These are phyloP conservation scores for Tupaia chinensis DNA, from an alignment of 2,113 vertebrate genomes.

Conservation along the genomic window DNA sequence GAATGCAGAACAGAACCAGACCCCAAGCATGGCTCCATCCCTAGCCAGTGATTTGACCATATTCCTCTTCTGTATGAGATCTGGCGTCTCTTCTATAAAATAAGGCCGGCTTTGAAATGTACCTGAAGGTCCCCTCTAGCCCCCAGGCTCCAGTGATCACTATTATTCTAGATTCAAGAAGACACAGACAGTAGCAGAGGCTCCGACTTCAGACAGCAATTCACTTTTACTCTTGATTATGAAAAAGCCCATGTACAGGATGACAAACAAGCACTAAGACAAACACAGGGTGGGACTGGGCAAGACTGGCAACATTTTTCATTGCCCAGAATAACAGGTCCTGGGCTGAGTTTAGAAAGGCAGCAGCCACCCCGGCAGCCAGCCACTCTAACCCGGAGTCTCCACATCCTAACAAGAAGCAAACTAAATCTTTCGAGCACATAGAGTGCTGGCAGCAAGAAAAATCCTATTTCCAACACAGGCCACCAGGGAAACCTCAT, in stretches of 20 bases:
- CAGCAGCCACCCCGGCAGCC: background rate
- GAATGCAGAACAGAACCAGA: background rate
- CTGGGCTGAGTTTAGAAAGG: background rate
- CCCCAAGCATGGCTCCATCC: background rate
- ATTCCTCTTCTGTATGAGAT: background rate
- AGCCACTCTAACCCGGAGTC: background rate
- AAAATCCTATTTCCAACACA: slow-evolving; percentile 1
- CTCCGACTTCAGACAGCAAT: background rate
- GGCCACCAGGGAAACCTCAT: background rate
- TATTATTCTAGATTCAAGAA: background rate
- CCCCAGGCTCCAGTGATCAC: background rate
- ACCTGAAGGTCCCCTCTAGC: background rate
- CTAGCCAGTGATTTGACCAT: background rate
- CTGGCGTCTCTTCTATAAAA: background rate
- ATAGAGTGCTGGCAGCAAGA: background rate
- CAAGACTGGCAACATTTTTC: background rate
- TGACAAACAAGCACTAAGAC: background rate
- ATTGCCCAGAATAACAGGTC: background rate
- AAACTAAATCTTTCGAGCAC: background rate
- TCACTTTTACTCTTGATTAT: background rate
- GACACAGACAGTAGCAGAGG: background rate
- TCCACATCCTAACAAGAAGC: background rate
- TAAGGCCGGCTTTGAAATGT: background rate
- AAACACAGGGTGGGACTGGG: background rate
- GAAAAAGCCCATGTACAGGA: background rate